Conservation (phyloP, 2,113 vertebrate genomes). For the Anthoscopus minutus region DNA sequence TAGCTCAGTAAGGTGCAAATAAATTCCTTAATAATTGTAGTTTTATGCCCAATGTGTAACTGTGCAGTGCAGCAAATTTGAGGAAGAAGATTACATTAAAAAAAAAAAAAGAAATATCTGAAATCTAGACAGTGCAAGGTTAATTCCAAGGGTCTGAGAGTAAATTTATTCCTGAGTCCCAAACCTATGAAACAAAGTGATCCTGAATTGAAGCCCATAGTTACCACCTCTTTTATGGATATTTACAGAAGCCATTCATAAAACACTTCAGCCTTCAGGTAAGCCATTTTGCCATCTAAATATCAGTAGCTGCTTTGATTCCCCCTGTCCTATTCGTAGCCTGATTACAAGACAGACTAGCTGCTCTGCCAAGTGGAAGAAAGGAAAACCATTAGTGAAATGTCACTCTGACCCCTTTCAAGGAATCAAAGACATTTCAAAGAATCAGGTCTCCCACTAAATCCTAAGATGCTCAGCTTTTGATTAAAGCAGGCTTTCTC, state of each 20-base stretch:
- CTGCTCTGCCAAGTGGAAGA: slow-evolving; percentile 7
- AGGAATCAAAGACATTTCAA: slow-evolving; percentile 27
- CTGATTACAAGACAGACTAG: not conserved
- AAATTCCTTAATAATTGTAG: not conserved
- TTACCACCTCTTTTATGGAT: not conserved
- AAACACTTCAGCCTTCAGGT: not conserved
- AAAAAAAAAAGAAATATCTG: not conserved
- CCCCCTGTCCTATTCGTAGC: not conserved
- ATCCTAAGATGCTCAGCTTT: not conserved
- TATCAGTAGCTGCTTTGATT: not conserved
- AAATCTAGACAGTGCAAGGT: not conserved
- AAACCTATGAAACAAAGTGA: not conserved
- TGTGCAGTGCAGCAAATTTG: not conserved
- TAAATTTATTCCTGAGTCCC: not conserved
- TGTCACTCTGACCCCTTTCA: slow-evolving; percentile 16
- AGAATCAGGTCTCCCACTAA: not conserved
- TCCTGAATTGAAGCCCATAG: not conserved
- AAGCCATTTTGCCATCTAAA: not conserved
- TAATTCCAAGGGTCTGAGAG: not conserved
- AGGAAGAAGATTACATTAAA: not conserved
- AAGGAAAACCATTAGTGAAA: slow-evolving; percentile 9
- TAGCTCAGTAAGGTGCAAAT: not conserved
- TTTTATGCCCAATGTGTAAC: not conserved
- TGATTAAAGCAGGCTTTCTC: not conserved
- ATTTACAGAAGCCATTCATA: not conserved